A percentile compares a stretch with the other conserved stretches of the same genome.
Conservation (phyloP, 2,113 vertebrate genomes). For the Tenebrosternarchus preto region DNA sequence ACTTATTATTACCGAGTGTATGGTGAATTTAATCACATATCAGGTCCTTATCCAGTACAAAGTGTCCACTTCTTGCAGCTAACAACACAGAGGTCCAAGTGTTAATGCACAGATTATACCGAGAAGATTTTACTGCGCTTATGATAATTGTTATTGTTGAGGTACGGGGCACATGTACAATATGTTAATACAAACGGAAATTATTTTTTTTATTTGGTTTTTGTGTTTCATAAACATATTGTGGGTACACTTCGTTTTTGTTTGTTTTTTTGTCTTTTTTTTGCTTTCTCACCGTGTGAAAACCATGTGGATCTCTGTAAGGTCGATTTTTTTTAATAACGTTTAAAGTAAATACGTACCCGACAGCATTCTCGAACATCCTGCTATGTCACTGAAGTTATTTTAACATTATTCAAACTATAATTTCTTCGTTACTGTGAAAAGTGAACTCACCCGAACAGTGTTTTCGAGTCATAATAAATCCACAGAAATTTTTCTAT, state of each 20-base stretch:
- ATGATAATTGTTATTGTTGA: conserved; percentile 54
- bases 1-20: conserved; percentile 60
- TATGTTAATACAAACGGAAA: conserved; percentile 92
- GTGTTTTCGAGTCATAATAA: conserved; percentile 78
- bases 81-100: conserved; percentile 30
- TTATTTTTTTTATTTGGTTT: conserved; percentile 88
- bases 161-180: conserved; percentile 89
- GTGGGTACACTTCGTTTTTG: conserved; percentile 66
- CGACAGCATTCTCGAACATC: conserved; percentile 66
- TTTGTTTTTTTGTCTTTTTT: conserved; percentile 58
- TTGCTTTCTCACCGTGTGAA: conserved; percentile 83
- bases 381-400: conserved; percentile 62
- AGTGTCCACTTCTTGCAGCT: conserved; percentile 55
- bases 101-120: conserved; percentile 33
- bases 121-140: conserved; percentile 24
- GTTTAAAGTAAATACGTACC: conserved; percentile 79
- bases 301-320: conserved; percentile 83
- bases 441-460: conserved; percentile 73
- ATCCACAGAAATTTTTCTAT: conserved; percentile 73
- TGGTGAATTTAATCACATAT: conserved; percentile 55
- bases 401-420: conserved; percentile 52
- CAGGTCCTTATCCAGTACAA: conserved; percentile 54
- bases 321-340: conserved; percentile 83
- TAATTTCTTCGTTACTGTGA: conserved; percentile 74
- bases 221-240: conserved; percentile 85